Conservation (phyloP, 2,797 vertebrate genomes). For the Gymnodraco acuticeps region DNA sequence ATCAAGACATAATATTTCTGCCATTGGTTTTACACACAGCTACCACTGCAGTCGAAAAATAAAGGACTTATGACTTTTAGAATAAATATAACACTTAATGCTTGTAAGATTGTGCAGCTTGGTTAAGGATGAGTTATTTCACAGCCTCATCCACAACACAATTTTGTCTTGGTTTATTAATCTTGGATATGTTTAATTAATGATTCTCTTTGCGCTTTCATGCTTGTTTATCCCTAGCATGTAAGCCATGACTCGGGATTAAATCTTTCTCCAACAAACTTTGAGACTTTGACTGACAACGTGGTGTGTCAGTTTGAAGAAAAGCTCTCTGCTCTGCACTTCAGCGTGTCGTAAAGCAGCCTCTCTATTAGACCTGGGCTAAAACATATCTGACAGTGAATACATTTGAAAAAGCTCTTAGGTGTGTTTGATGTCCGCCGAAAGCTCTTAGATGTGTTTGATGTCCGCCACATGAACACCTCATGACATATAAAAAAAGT, state of each 20-base stretch:
- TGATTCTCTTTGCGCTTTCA: not conserved
- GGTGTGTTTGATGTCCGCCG: slow-evolving; percentile 59
- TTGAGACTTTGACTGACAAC: slow-evolving; percentile 56
- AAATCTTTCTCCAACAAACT: slow-evolving; percentile 25
- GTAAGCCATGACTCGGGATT: slow-evolving; percentile 33
- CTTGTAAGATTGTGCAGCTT: not conserved
- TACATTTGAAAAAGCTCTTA: slow-evolving; percentile 58
- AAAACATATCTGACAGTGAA: slow-evolving; percentile 69
- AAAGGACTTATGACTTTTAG: slow-evolving; percentile 4
- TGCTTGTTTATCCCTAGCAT: slow-evolving; percentile 21
- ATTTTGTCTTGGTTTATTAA: not conserved
- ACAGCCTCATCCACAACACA: not conserved
- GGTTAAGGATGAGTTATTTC: not conserved
- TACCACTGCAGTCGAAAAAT: not conserved
- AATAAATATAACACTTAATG: slow-evolving; percentile 1
- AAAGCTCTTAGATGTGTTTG: slow-evolving; percentile 64
- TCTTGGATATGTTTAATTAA: slow-evolving; percentile 14
- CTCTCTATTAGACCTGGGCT: slow-evolving; percentile 45
- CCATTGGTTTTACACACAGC: not conserved
- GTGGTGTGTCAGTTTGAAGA: slow-evolving; percentile 42
- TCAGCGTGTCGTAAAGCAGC: slow-evolving; percentile 41
- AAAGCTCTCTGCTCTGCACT: slow-evolving; percentile 47
- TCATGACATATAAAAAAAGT: slow-evolving; percentile 17
- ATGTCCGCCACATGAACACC: slow-evolving; percentile 47
- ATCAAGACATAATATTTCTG: not conserved